These are phyloP conservation scores for Xylota segnis DNA, from an alignment of 2,888 invertebrate species.

Conservation along the genomic window DNA sequence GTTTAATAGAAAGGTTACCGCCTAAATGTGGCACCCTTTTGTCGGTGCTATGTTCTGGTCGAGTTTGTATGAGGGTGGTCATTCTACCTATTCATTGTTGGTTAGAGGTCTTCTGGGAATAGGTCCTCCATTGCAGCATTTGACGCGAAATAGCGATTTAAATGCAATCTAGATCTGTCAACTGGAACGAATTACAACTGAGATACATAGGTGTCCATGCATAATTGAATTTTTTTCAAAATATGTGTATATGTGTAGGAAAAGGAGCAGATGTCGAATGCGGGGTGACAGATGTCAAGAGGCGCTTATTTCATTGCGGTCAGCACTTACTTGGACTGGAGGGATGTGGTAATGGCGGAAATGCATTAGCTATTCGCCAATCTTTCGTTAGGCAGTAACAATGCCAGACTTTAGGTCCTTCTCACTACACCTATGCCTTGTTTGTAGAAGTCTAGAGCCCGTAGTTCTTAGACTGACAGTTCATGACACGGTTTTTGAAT, in stretches of 20 bases:
- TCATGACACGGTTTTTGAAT: too few relatives aligned
- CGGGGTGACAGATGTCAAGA: slow-evolving; percentile 63
- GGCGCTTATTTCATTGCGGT: slow-evolving; percentile 54
- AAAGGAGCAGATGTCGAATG: slow-evolving; percentile 53
- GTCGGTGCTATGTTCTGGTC: slow-evolving; percentile 58
- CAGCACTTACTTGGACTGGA: background rate
- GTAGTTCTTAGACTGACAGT: too few relatives aligned
- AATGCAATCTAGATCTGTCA: slow-evolving; percentile 64
- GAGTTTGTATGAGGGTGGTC: slow-evolving; percentile 70
- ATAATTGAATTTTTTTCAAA: slow-evolving; percentile 30
- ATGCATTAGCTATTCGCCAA: too few relatives aligned
- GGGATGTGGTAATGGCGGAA: slow-evolving; percentile 3
- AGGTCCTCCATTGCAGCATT: slow-evolving; percentile 1
- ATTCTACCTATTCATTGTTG: slow-evolving; percentile 15
- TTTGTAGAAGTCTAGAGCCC: too few relatives aligned
- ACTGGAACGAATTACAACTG: slow-evolving; percentile 60
- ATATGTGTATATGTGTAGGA: background rate
- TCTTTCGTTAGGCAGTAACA: too few relatives aligned
- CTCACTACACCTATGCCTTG: too few relatives aligned
- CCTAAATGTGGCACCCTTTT: slow-evolving; percentile 75
- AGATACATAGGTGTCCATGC: slow-evolving; percentile 53
- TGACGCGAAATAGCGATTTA: slow-evolving; percentile 44
- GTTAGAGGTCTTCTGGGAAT: slow-evolving; percentile 20
- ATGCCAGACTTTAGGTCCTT: too few relatives aligned
- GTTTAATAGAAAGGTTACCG: slow-evolving; percentile 71